These are phyloP conservation scores for Phortica okadai DNA, from an alignment of 2,888 invertebrate genomes.

Conservation along the genomic window DNA sequence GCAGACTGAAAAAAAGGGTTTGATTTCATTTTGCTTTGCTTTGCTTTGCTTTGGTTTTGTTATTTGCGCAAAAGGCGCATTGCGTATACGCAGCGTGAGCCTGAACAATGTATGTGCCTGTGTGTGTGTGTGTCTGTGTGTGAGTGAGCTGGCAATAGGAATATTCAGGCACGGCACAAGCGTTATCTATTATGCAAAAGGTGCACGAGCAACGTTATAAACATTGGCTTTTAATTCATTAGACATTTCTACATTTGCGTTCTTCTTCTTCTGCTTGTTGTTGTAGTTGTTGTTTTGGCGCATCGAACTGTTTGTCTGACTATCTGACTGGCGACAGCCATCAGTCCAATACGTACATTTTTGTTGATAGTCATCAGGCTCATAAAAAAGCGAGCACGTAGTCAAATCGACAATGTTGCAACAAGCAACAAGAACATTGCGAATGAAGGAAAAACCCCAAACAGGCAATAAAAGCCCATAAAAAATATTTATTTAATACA, in stretches of 20 bases:
- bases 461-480: constrained; percentile 21
- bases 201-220: constrained; percentile 6
- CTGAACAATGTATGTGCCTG: not conserved
- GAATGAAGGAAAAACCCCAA: constrained; percentile 19
- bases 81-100: constrained; percentile 15
- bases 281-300: not conserved
- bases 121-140: not conserved
- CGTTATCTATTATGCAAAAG: constrained; percentile 29
- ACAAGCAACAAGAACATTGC: not conserved
- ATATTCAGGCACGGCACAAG: not conserved
- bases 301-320: not conserved
- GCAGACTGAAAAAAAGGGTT: constrained; percentile 11
- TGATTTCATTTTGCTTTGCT: constrained; percentile 13
- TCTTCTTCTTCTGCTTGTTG: too few species aligned
- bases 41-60: not conserved
- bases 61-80: constrained; percentile 12
- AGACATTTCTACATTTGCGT: constrained; percentile 6
- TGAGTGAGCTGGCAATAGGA: not conserved
- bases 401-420: constrained; percentile 12
- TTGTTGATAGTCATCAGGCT: constrained; percentile 16
- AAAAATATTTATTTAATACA: constrained; percentile 56
- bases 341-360: too few species aligned
- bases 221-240: constrained; percentile 31
- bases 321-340: not conserved
- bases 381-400: constrained; percentile 24